Conservation (phyloP, 2,797 vertebrate species). For the Loriculus beryllinus region DNA sequence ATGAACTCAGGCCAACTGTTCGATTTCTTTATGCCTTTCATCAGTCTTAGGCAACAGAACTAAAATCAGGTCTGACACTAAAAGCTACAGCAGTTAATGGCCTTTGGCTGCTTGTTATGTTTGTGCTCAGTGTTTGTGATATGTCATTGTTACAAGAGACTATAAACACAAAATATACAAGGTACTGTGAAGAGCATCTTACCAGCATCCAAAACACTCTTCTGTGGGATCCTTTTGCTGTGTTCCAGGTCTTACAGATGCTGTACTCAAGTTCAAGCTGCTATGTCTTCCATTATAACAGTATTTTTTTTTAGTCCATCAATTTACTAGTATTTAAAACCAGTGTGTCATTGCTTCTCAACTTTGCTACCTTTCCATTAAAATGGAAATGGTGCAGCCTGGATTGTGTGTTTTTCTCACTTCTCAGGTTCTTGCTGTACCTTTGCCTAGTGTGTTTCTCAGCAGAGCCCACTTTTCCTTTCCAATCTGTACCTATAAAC, state of each 20-base stretch:
- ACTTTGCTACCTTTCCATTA: background rate
- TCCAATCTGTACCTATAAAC: background rate
- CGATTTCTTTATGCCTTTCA: background rate
- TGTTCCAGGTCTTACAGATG: background rate
- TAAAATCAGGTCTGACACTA: background rate
- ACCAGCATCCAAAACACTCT: rapidly evolving
- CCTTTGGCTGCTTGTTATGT: background rate
- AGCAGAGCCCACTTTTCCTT: background rate
- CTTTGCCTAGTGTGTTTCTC: background rate
- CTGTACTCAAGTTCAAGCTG: background rate
- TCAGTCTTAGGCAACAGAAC: background rate
- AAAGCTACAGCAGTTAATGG: background rate
- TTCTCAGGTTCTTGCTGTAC: background rate
- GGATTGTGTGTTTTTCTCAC: background rate
- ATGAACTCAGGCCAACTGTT: background rate
- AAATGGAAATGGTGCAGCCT: background rate
- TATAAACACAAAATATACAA: background rate
- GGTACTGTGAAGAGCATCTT: background rate
- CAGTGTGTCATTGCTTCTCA: background rate
- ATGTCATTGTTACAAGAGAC: background rate
- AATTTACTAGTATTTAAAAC: background rate
- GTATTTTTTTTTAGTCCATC: background rate
- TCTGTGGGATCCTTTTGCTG: background rate
- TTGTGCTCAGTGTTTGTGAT: background rate
- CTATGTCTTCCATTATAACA: background rate